Evolutionary conservation across 2,888 invertebrate genomes (phyloP), one percentile per base, ranked within the genome.

Genomic region (Globia sparganii): DNA sequence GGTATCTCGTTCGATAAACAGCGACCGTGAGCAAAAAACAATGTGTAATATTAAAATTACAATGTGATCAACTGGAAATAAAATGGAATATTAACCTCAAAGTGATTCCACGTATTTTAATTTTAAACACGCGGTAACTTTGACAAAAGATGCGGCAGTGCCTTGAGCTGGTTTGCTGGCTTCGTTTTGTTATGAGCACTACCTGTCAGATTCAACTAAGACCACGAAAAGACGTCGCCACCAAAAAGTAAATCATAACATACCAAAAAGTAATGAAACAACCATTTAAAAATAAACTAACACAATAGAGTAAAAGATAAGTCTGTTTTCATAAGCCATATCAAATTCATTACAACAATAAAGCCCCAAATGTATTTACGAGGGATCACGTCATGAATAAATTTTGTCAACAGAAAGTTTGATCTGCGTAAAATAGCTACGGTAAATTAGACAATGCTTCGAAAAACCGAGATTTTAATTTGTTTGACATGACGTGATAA

Each of bases 281-380:
- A 72, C 64, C 76, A 78, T 87, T 90, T 85, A 83, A 87, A 91
- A 90, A 86, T 85, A 86, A 86, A 89, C 85, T 88, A 89, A 87
- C 81, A 75, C 84, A 87, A 90, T 86, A 88, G 82, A 83, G 87
- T 88, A 89, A 81, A 88, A 92, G 93, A 93, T 94, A 94, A 94
- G 92, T 90, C 87, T 90, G 92, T 92, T 95, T 94, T 94, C 94
- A 94, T 95, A 94, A 94, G 92, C 94, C 93, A 93, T 96, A 95
- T 96, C 95, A 95, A 96, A 96, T 96, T 96, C 95, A 96, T 96
- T 96, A 96, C 94, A 92, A 96, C 95, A 95, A 94, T 96, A 96
- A 96, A 96, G 93, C 94, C 95, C 95, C 95, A 94, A 95, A 96
- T 96, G 95, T 96, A 96, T 96, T 96, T 95, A 96, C 95, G 94